Percentiles rank a stretch among this genome's conserved stretches.
phyloP scores from a whole-genome alignment of 2,797 vertebrate species.

The Karalla daura region DNA sequence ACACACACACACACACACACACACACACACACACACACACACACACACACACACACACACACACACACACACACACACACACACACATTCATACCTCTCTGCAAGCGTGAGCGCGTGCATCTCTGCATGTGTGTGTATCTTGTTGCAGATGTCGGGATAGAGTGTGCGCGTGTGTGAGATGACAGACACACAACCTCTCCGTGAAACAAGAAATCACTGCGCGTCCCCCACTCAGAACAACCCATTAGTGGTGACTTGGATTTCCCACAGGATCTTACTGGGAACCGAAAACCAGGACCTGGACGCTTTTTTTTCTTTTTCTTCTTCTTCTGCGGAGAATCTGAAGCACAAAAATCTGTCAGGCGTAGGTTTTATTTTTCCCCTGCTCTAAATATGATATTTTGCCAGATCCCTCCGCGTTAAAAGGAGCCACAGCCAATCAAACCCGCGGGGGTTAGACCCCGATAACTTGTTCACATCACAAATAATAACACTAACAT shows the following conservation, averaged over 20 bases:
- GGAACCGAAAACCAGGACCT: slow-evolving; percentile 49
- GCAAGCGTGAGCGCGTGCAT: no score
- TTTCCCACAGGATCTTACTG: slow-evolving; percentile 56
- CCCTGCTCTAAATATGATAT: no score
- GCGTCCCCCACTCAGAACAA: slow-evolving; percentile 47
- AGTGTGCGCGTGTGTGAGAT: slow-evolving; percentile 49
- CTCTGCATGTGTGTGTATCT: slow-evolving; percentile 14
- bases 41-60: slow-evolving; percentile 12
- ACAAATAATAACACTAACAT: no score
- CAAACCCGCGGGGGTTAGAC: no score
- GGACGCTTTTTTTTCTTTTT: background rate
- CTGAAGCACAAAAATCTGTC: background rate
- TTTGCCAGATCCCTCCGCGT: background rate
- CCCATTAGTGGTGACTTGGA: slow-evolving; percentile 60
- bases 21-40: background rate
- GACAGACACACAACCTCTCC: slow-evolving; percentile 44
- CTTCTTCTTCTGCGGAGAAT: slow-evolving; percentile 13
- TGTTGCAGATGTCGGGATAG: slow-evolving; percentile 49
- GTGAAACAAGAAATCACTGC: slow-evolving; percentile 49
- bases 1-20: background rate
- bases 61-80: slow-evolving; percentile 2
- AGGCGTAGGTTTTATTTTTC: no score
- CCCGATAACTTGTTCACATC: no score
- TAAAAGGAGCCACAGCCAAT: background rate
- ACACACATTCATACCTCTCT: slow-evolving; percentile 1